Base-by-base conservation (phyloP, 2,797 vertebrate genomes). In the Myoxocephalus aenaeus region DNA sequence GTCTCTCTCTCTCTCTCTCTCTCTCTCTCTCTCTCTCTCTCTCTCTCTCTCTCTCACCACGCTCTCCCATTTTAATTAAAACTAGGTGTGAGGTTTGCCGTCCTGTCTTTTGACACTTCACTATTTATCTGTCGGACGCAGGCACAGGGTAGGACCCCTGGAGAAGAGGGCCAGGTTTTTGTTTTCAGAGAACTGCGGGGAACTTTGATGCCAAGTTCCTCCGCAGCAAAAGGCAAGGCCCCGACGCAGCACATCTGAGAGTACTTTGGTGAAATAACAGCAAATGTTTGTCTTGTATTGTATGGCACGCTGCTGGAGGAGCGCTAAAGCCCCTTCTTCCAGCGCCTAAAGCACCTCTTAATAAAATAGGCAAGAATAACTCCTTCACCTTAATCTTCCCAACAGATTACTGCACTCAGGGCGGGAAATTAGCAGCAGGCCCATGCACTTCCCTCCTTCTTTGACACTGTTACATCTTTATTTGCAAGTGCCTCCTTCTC, bases 281-380 rank as follows among this genome's bases (percentile, higher is more conserved):
- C 94, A 94, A 94, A 94, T 95, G 94, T 96, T 96, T 96, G 93
- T 95, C 92, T 96, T 96, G 94, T 95, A 96, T 96, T 96, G 94
- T 94, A 93, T 96, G 95, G 95, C 95, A 95, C 92, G 91, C 93
- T 94, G 94, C 95, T 94, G 91, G 93, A 92, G 90, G 93, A 95
- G 94, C 89, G 93, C 92, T 95, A 93, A 96, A 95, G 91, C 93
- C 93, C 93, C 93, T 92, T 95, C 94, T 95, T 95, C 94, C 91
- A 92, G 85, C 80, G 94, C 94, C 94, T 91, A 93, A 86, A 95
- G 95, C 93, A 32, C 92, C 92, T 93, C 94, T 95, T 95, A 96
- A 96, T 96, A 95, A 96, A 96, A 95, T 94, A 95, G 90, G 95
- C 87, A 94, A 95, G 93, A 95, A 95, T 95, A 95, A 95, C 94